These are phyloP conservation scores for Burhinus oedicnemus DNA, from an alignment of 2,113 vertebrate species.

Conservation along the genomic window DNA sequence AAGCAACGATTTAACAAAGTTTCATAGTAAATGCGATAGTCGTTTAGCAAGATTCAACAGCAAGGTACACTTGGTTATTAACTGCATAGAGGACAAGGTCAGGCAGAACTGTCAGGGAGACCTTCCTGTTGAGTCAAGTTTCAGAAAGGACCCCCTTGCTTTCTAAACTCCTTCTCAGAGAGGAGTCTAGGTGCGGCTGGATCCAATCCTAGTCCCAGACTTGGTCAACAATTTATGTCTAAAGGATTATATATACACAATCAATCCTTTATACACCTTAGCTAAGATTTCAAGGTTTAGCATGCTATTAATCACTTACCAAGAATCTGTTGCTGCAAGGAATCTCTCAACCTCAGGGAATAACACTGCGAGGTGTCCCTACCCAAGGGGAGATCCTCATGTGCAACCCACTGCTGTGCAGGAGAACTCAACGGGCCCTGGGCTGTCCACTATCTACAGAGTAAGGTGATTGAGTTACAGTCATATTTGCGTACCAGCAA, in stretches of 20 bases:
- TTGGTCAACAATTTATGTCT: neutral
- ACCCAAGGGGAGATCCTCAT: neutral
- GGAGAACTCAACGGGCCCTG: neutral
- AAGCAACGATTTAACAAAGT: neutral
- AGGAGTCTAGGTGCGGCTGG: neutral
- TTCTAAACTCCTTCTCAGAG: neutral
- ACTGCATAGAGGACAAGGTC: neutral
- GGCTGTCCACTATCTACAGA: neutral
- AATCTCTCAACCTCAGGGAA: neutral
- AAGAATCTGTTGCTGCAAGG: neutral
- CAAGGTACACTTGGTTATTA: neutral
- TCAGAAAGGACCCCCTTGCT: neutral
- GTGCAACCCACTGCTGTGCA: neutral
- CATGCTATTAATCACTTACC: neutral
- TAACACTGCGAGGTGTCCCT: too few relatives aligned
- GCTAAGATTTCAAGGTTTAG: neutral
- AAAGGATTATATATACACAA: neutral
- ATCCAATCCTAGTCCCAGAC: neutral
- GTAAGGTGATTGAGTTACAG: neutral
- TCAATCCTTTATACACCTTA: neutral
- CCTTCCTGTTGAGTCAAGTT: neutral
- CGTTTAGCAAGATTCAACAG: neutral
- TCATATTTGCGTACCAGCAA: neutral
- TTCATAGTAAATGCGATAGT: neutral
- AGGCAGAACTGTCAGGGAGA: neutral